These are phyloP conservation scores for Tolypeutes matacus DNA, from an alignment of 2,797 vertebrate genomes.

Conservation along the genomic window DNA sequence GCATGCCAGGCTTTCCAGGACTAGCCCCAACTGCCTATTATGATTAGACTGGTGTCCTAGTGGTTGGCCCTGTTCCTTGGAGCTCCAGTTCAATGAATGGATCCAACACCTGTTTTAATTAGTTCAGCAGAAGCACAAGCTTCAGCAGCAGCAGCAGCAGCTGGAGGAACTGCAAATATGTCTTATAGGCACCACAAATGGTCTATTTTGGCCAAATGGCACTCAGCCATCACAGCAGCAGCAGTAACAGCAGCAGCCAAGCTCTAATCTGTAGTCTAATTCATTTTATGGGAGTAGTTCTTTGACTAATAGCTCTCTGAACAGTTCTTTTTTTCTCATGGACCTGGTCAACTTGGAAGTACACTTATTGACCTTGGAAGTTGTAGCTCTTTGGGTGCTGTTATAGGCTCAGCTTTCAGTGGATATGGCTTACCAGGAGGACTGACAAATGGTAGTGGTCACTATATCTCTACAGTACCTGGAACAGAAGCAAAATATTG, in stretches of 20 bases:
- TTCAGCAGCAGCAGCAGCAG: conserved; percentile 94
- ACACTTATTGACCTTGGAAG: conserved; percentile 97
- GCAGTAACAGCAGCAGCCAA: conserved; percentile 90
- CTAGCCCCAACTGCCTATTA: conserved; percentile 98
- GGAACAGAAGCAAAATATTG: conserved; percentile 96
- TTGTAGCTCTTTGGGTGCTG: conserved; percentile 95
- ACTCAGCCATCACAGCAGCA: conserved; percentile 94
- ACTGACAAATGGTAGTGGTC: conserved; percentile 95
- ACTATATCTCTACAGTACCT: conserved; percentile 95
- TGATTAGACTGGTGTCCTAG: conserved; percentile 96
- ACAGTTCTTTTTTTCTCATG: conserved; percentile 99
- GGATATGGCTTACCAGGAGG: conserved; percentile 97
- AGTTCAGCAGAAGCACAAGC: conserved; percentile 97
- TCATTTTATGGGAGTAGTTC: conserved; percentile 97
- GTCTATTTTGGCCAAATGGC: conserved; percentile 95
- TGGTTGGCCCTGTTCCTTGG: conserved; percentile 97
- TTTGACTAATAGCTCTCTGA: conserved; percentile 95
- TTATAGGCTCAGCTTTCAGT: conserved; percentile 96
- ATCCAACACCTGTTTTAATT: conserved; percentile 96
- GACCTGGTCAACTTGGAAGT: conserved; percentile 93
- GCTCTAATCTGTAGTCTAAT: conserved; percentile 94
- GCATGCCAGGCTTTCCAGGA: conserved; percentile 98
- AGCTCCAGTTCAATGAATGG: conserved; percentile 95
- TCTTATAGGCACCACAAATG: conserved; percentile 95
- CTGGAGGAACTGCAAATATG: conserved; percentile 94